Percentiles rank a stretch among this genome's conserved stretches.
These are phyloP conservation scores for Sarcophaga variegata DNA, from an alignment of 2,888 invertebrate genomes.

Conservation along the genomic window DNA sequence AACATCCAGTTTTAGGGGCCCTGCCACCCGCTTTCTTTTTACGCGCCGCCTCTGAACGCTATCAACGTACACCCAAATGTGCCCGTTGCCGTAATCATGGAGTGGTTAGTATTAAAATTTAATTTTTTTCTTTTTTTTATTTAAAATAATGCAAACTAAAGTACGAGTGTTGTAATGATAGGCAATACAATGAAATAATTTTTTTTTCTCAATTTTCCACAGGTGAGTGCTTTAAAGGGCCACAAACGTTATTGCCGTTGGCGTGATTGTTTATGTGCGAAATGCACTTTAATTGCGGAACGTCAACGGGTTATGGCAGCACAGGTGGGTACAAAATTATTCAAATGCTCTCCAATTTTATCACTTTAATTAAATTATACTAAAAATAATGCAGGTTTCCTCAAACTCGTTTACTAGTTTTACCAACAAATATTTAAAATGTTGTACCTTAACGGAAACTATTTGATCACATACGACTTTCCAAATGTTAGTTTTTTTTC, in stretches of 20 bases:
- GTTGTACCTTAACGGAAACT: too few relatives aligned
- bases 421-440: not conserved
- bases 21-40: conserved; percentile 94
- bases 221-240: conserved; percentile 87
- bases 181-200: not conserved
- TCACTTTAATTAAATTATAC: not conserved
- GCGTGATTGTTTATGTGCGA: conserved; percentile 98
- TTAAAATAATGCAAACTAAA: not conserved
- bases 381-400: too few relatives aligned
- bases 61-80: conserved; percentile 98
- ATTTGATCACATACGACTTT: too few relatives aligned
- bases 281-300: conserved; percentile 98
- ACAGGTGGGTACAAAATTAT: conserved; percentile 85
- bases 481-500: too few relatives aligned
- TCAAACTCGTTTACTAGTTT: not conserved
- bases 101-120: conserved; percentile 88
- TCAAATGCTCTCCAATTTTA: too few relatives aligned
- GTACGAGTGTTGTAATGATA: not conserved
- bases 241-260: conserved; percentile 98
- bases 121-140: conserved; percentile 68
- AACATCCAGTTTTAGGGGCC: conserved; percentile 91
- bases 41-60: conserved; percentile 94
- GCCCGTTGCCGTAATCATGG: conserved; percentile 99
- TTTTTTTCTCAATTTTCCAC: conserved; percentile 50
- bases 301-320: conserved; percentile 99